Base-by-base conservation (phyloP, 2,797 vertebrate species). In the Cuculus canorus region DNA sequence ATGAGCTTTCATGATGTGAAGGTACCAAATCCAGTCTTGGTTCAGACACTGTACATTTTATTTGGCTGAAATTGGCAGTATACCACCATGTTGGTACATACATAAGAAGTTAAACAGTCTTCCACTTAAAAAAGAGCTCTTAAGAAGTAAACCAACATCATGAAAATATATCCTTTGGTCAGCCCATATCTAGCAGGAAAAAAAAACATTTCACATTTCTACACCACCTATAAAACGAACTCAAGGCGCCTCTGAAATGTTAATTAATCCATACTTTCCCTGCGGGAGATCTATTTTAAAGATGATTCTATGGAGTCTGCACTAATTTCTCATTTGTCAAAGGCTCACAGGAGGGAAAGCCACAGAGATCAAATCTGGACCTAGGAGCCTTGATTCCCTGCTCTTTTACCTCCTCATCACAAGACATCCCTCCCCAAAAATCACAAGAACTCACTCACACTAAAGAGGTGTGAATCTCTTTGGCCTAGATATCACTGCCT, bases 211-310 rank as follows among this genome's bases (percentile, higher is more conserved):
- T 48, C 22, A 39, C 73, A 78, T 73, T 96, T 72, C 68, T 91
- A 61, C 61, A 93, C 65, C 73, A 94, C 91, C 86, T 96, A 93
- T 88, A 56, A 90, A 87, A 91, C 79, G 83, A 95, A 95, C 88
- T 85, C 78, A 78, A 82, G 91, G 83, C 1, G 10, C 75, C 61
- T 93, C 93, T 96, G 94, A 95, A 93, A 95, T 88, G 64, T 94
- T 97, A 95, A 96, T 96, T 96, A 96, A 95, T 95, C 92, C 53
- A 86, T 79, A 64, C 35, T 30, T 13, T 92, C 57, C 95, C 75
- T 77, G 82, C 78, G 90, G 77, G 54, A 83, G 68, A 84, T 71
- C 73, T 92, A 70, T 65, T 86, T 90, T 94, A 95, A 93, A 93
- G 95, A 93, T 24, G 41, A 43, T 75, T 89, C 73, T 92, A 96